A percentile compares a stretch with the other conserved stretches of the same genome.
Conservation (phyloP, 2,888 invertebrate genomes). For the Xylota segnis region DNA sequence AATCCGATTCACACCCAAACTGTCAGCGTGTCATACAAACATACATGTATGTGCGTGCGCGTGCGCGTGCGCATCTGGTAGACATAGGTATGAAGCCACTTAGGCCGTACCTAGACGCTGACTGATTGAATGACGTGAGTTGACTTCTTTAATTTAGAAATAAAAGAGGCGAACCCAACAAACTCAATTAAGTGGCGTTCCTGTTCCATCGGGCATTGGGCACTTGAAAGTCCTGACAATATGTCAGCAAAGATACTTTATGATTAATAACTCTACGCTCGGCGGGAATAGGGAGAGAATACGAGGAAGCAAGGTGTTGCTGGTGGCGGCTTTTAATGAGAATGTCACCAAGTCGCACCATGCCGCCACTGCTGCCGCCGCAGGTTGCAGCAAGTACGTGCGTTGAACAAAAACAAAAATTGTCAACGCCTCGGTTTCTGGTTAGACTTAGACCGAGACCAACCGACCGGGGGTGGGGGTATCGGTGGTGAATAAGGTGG, state of each 20-base stretch:
- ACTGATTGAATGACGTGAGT: constrained; percentile 73
- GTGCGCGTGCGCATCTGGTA: constrained; percentile 13
- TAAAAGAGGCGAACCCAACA: constrained; percentile 44
- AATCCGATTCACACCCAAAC: constrained; percentile 73
- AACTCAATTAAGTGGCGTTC: constrained; percentile 64
- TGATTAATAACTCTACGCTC: constrained; percentile 70
- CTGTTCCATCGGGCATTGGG: constrained; percentile 47
- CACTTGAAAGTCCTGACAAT: constrained; percentile 64
- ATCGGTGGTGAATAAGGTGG: constrained; percentile 35
- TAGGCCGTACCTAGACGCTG: constrained; percentile 24
- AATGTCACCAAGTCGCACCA: constrained; percentile 33
- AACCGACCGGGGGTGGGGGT: background rate
- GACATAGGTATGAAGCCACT: constrained; percentile 8
- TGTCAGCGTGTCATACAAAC: constrained; percentile 21
- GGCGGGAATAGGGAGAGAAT: background rate
- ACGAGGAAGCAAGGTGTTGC: constrained; percentile 45
- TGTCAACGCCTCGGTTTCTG: constrained; percentile 54
- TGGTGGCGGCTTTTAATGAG: constrained; percentile 63
- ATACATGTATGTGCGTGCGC: constrained; percentile 23
- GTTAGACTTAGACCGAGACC: constrained; percentile 43
- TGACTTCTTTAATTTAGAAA: constrained; percentile 75
- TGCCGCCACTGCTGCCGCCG: background rate
- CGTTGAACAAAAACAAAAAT: constrained; percentile 70
- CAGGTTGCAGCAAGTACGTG: constrained; percentile 62
- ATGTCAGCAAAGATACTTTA: constrained; percentile 72